Percentiles rank a stretch among this genome's conserved stretches.
Evolutionary conservation across 1,140 invertebrate genomes (phyloP).

Genomic region (Caerostris darwini): DNA sequence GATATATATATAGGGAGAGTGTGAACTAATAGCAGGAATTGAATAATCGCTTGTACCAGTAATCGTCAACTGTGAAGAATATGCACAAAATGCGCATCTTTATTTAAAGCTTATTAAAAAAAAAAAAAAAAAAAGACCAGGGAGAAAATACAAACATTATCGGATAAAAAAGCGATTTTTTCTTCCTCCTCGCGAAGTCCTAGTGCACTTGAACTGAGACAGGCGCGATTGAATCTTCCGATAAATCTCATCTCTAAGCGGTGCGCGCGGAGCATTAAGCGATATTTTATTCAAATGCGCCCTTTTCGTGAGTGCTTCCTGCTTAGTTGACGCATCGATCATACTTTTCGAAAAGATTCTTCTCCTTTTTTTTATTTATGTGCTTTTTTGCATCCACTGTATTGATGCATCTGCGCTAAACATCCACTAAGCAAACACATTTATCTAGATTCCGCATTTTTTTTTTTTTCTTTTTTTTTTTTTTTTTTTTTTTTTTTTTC

Average conservation of each 20-base stretch:
- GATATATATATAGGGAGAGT: too few relatives aligned
- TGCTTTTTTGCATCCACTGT: background rate
- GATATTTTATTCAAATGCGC: conserved; percentile 65
- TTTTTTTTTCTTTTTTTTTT: too few relatives aligned
- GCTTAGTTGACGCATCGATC: conserved; percentile 38
- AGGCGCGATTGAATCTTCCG: conserved; percentile 32
- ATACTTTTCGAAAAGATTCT: background rate
- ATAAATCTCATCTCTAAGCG: conserved; percentile 31
- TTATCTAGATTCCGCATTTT: conserved; percentile 25
- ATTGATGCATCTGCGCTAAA: background rate
- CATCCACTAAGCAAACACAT: conserved; percentile 48
- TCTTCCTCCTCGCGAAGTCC: too few relatives aligned
- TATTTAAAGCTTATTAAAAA: too few relatives aligned
- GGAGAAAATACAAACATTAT: background rate
- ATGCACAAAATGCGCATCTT: too few relatives aligned
- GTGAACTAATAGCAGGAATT: too few relatives aligned
- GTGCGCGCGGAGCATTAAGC: conserved; percentile 24
- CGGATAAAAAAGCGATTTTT: background rate
- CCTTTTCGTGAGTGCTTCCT: conserved; percentile 27
- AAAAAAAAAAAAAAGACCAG: too few relatives aligned
- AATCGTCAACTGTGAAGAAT: too few relatives aligned
- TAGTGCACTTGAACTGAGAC: background rate
- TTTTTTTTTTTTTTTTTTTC: background rate
- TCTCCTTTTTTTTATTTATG: background rate
- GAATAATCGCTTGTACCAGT: too few relatives aligned